Base-by-base conservation (phyloP, 2,888 invertebrate genomes). In the Eledona agricola region DNA sequence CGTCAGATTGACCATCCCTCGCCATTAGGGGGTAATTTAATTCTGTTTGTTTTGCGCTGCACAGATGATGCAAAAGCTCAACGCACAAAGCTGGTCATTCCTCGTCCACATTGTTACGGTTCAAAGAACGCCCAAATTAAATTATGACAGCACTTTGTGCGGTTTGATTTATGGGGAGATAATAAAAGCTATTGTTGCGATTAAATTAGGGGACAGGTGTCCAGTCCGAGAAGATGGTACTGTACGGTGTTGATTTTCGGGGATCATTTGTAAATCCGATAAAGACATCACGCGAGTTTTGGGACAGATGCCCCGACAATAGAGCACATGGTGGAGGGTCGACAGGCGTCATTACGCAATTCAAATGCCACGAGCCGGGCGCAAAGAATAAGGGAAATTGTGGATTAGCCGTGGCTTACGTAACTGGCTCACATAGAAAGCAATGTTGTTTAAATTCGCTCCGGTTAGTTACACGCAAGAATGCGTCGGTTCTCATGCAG, bases 271-370 rank as follows among this genome's bases (percentile, higher is more conserved):
- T n/a, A n/a, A n/a, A n/a, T n/a, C n/a, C n/a, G n/a, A n/a, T n/a
- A n/a, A n/a, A n/a, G n/a, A 6, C 10, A 32, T 32, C 32, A 19
- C 34, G 3, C 20, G 4, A 9, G 34, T 20, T 4, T 2, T 3
- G 29, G 19, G 12, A 23, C 49, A 50, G 49, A 38, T 40, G 49
- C 40, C 23, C 12, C 37, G 20, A 22, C 31, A 38, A 50, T 38
- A 13, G 22, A 50, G 49, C 49, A 23, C 29, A 38, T 13, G 19
- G 23, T 25, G 12, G 20, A 51, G 42, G 50, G 40, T 10, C 17
- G 51, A 42, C 51, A 43, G 22, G 51, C 42, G 43, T 51, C 51
- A 51, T 51, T 51, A 26, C 42, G 43, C 51, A 43, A 51, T 32
- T 28, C 43, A 42, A 51, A 51, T 42, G 34, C 19, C 11, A 16